Conservation (phyloP, 1,140 invertebrate genomes). For the Drosophila sulfurigaster region DNA sequence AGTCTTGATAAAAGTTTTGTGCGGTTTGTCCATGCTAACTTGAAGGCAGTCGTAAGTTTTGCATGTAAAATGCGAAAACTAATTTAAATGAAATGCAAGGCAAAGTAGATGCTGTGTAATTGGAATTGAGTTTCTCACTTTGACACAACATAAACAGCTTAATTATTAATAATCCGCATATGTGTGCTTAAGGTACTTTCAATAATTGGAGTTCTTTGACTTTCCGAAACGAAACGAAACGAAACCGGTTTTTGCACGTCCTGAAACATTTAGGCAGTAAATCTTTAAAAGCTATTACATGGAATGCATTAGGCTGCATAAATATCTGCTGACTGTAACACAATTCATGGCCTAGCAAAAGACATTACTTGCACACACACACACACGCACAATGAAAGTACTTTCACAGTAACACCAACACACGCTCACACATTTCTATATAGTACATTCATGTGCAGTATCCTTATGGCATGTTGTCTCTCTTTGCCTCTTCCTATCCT, state of each 20-base stretch:
- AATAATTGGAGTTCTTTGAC: not conserved
- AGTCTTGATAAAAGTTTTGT: conserved; percentile 8
- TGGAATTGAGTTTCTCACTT: not conserved
- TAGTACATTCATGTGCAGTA: not conserved
- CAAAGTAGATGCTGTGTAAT: not conserved
- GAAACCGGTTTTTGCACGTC: too few species aligned
- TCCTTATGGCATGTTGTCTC: conserved; percentile 41
- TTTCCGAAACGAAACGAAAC: too few species aligned
- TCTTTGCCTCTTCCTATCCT: conserved; percentile 18
- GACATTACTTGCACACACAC: conserved; percentile 40
- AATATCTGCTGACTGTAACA: conserved; percentile 55
- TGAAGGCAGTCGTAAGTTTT: not conserved
- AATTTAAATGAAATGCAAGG: not conserved
- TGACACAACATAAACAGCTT: not conserved
- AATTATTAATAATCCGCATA: not conserved
- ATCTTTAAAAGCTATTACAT: conserved; percentile 37
- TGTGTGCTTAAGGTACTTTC: not conserved
- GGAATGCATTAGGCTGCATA: conserved; percentile 53
- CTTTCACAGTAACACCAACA: conserved; percentile 4
- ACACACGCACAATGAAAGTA: not conserved
- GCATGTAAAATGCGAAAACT: not conserved
- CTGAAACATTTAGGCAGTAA: conserved; percentile 10
- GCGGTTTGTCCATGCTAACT: not conserved
- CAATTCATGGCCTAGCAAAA: conserved; percentile 43
- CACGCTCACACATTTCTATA: not conserved